Evolutionary conservation across 2,888 invertebrate genomes (phyloP).

Genomic region (Enchytraeus crypticus): DNA sequence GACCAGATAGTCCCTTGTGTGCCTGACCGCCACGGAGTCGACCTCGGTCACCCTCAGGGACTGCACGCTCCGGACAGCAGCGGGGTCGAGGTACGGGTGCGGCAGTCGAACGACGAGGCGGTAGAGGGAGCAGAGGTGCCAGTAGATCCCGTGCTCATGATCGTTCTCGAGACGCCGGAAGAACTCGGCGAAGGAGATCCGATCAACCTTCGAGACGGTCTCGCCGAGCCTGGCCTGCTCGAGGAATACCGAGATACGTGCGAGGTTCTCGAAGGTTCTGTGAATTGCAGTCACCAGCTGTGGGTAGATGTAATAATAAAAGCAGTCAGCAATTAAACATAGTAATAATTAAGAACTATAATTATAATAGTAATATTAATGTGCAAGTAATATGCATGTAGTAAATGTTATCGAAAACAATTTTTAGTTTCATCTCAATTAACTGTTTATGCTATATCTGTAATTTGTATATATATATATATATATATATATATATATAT

Average conservation of each 20-base stretch:
- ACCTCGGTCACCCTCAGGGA: slow-evolving; percentile 5
- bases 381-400: too few relatives aligned
- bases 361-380: too few relatives aligned
- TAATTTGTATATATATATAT: too few relatives aligned
- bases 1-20: slow-evolving; percentile 9
- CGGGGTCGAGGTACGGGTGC: background rate
- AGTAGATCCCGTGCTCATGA: slow-evolving; percentile 5
- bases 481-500: too few relatives aligned
- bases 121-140: slow-evolving; percentile 7
- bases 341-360: too few relatives aligned
- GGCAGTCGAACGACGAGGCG: background rate
- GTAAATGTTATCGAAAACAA: too few relatives aligned
- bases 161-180: slow-evolving; percentile 4
- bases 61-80: slow-evolving; percentile 2
- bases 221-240: slow-evolving; percentile 12
- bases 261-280: slow-evolving; percentile 6
- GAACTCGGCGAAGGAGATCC: background rate
- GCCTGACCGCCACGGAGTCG: background rate
- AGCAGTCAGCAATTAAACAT: too few relatives aligned
- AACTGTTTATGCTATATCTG: too few relatives aligned
- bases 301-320: too few relatives aligned
- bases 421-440: too few relatives aligned
- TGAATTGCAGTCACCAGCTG: too few relatives aligned
- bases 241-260: slow-evolving; percentile 7
- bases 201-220: slow-evolving; percentile 4